Evolutionary conservation across 2,797 vertebrate genomes (phyloP).

Genomic region (Rhinatrema bivittatum): DNA sequence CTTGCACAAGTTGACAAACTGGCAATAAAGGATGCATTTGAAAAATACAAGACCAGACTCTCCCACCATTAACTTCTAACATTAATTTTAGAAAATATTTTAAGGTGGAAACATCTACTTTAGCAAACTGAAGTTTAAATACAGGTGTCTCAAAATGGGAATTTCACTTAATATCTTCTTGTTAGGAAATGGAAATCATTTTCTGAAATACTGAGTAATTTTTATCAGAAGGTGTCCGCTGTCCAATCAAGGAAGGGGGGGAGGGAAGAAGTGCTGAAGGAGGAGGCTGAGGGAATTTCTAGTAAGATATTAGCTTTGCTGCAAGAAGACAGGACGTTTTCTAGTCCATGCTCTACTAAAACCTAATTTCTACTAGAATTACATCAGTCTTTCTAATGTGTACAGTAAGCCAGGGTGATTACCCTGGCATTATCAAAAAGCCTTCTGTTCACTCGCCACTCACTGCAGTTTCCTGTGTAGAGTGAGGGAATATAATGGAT

Average conservation of each 20-base stretch:
- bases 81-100: too few relatives aligned
- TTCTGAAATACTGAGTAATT: conserved; percentile 36
- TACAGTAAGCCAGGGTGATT: conserved; percentile 41
- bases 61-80: too few relatives aligned
- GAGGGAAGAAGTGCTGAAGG: neutral
- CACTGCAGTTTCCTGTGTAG: neutral
- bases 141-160: conserved; percentile 13
- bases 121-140: conserved; percentile 5
- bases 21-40: too few relatives aligned
- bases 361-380: conserved; percentile 49
- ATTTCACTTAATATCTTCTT: conserved; percentile 29
- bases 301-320: conserved; percentile 26
- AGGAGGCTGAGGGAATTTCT: neutral
- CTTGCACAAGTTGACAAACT: too few relatives aligned
- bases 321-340: conserved; percentile 34
- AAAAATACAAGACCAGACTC: too few relatives aligned
- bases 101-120: too few relatives aligned
- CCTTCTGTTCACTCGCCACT: neutral
- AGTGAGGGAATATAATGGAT: neutral
- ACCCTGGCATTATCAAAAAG: conserved; percentile 36
- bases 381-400: conserved; percentile 44
- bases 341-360: conserved; percentile 25
- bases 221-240: conserved; percentile 35
- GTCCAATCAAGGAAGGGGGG: conserved; percentile 38
- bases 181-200: conserved; percentile 42